A percentile compares a stretch with the other conserved stretches of the same genome.
Evolutionary conservation across 1,140 invertebrate species (phyloP).

Genomic region (Brachionus manjavacas): DNA sequence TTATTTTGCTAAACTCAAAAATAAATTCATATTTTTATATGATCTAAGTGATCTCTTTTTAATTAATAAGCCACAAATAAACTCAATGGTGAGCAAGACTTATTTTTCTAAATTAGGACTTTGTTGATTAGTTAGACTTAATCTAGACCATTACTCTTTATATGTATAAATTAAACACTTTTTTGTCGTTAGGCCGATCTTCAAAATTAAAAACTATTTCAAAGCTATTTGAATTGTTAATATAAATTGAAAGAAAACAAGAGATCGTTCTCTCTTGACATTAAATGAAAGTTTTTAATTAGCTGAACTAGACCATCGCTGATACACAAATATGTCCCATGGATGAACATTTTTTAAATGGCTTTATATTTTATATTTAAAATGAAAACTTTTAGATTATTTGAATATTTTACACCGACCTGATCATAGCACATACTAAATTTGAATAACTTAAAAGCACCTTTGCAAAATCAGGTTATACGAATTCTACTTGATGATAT

Average conservation of each 20-base stretch:
- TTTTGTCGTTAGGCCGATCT: not conserved
- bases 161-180: conserved; percentile 39
- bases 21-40: not conserved
- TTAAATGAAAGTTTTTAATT: conserved; percentile 15
- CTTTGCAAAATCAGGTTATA: not conserved
- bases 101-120: conserved; percentile 2
- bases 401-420: not conserved
- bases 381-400: not conserved
- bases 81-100: not conserved
- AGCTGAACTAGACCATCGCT: not conserved
- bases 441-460: not conserved
- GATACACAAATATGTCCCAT: not conserved
- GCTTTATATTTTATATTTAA: not conserved
- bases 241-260: not conserved
- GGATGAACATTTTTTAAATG: not conserved
- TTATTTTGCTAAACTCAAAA: not conserved
- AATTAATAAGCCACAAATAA: conserved; percentile 14
- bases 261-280: conserved; percentile 29
- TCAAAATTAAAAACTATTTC: conserved; percentile 21
- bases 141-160: conserved; percentile 3
- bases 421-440: not conserved
- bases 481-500: not conserved
- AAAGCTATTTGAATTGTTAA: conserved; percentile 25
- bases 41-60: conserved; percentile 16
- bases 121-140: conserved; percentile 39